Percentiles rank a stretch among this genome's conserved stretches.
These are phyloP conservation scores for Telmatherina bonti DNA, from an alignment of 2,797 vertebrate species.

Conservation along the genomic window DNA sequence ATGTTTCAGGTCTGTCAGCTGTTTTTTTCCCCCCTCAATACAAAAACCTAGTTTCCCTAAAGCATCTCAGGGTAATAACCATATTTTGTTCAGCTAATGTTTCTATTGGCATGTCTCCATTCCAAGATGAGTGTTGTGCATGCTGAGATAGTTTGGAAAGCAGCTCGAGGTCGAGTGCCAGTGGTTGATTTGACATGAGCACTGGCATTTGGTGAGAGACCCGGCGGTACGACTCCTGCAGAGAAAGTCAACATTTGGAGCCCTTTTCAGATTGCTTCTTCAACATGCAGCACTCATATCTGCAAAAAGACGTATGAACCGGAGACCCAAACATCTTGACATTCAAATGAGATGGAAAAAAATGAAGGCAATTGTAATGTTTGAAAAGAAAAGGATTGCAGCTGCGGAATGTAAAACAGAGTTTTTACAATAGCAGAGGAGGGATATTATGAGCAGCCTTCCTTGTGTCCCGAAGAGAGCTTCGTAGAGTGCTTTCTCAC, in stretches of 20 bases:
- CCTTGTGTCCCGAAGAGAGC: constrained; percentile 73
- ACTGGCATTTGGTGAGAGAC: constrained; percentile 51
- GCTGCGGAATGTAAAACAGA: constrained; percentile 71
- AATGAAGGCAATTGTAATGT: constrained; percentile 36
- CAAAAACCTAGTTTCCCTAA: constrained; percentile 44
- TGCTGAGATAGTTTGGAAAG: constrained; percentile 68
- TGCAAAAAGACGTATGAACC: constrained; percentile 41
- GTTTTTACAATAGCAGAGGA: constrained; percentile 70
- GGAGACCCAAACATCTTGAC: constrained; percentile 29
- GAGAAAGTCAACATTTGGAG: constrained; percentile 38
- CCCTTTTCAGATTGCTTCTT: constrained; percentile 17
- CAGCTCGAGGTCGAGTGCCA: constrained; percentile 57
- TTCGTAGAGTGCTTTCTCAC: constrained; percentile 79
- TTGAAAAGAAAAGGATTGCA: constrained; percentile 29
- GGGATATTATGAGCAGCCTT: constrained; percentile 72
- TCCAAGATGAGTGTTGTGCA: constrained; percentile 59
- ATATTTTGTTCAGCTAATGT: constrained; percentile 73
- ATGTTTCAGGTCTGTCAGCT: constrained; percentile 41
- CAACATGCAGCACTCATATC: constrained; percentile 5
- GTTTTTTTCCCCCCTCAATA: constrained; percentile 7
- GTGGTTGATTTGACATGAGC: constrained; percentile 62
- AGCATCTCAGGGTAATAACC: constrained; percentile 60
- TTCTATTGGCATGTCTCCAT: constrained; percentile 71
- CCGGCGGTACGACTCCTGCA: constrained; percentile 25
- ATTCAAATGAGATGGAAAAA: constrained; percentile 44